Evolutionary conservation across 2,113 vertebrate species (phyloP), one percentile per base, ranked within the genome.

Genomic region (Osmerus mordax): DNA sequence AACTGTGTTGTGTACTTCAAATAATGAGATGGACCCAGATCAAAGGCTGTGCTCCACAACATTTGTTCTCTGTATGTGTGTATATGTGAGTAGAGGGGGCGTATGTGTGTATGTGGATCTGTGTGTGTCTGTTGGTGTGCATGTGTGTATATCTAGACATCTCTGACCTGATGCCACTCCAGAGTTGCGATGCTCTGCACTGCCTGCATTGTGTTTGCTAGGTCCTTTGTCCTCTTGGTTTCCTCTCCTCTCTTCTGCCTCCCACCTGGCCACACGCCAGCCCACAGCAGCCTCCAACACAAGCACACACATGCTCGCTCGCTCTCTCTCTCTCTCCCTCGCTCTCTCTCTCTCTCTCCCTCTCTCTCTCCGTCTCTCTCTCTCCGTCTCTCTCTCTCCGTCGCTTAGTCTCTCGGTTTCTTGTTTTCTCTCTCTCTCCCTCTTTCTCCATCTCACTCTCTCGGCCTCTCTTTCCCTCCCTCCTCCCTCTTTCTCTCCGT

Each of bases 201-300:
- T 77, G 73, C 60, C 74, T 61, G 60, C 77, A 78, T 69, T 62
- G 78, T 84, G 70, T 83, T 88, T 81, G 78, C 81, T 87, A 84
- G 81, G 82, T 84, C 82, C 78, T 81, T 79, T 77, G 74, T 74
- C 74, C 73, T 84, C 75, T 73, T 83, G 81, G 72, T 79, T 84
- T 70, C 55, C 61, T 76, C 69, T 82, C 73, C 18, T 70, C 62
- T 87, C 83, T 80, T 78, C 73, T 62, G 47, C 54, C 60, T 87
- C 83, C 84, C 87, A 75, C 64, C 36, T 41, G 36, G 36, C 36
- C 36, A 9, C 36, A 41, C 36, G 36, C 36, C 36, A 41, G 7
- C 18, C 56, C 56, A 59, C 21, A 59, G 21, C 56, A 59, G 19
- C 56, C 56, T 58, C 19, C 16, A 58, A 66, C 67, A 70, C 69